Percentiles rank a stretch among this genome's conserved stretches.
phyloP scores from a whole-genome alignment of 1,140 invertebrate genomes.

The Stegodyphus dumicola region DNA sequence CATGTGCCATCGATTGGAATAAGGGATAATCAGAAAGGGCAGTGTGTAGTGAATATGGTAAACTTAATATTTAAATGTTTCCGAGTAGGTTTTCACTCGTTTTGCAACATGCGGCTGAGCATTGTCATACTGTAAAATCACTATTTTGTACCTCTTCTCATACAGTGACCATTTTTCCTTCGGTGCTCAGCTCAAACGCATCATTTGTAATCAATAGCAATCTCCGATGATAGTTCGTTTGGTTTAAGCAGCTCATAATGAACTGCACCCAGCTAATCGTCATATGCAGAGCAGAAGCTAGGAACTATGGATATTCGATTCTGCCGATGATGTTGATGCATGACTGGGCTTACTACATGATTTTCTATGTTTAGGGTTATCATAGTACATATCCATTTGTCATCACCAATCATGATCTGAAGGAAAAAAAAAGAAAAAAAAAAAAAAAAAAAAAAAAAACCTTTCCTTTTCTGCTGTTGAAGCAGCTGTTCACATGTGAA shows the following conservation, averaged over 20 bases:
- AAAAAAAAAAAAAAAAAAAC: neutral
- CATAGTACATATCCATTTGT: neutral
- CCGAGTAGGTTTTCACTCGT: neutral
- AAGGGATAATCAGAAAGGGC: neutral
- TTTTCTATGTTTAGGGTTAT: constrained; percentile 1
- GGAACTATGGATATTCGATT: constrained; percentile 1
- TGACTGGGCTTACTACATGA: neutral
- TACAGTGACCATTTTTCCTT: neutral
- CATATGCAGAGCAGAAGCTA: neutral
- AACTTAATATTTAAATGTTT: neutral
- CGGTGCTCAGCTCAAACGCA: neutral
- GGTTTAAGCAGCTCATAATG: neutral
- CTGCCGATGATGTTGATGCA: neutral
- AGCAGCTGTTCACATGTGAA: neutral
- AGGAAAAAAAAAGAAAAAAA: too few relatives aligned
- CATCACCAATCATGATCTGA: neutral
- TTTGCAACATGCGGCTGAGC: neutral
- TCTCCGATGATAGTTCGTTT: neutral
- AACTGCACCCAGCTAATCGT: neutral
- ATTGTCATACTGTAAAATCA: neutral
- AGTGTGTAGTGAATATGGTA: neutral
- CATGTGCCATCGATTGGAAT: neutral
- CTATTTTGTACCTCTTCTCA: neutral
- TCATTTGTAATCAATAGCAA: neutral
- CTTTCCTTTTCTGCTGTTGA: constrained; percentile 13